Evolutionary conservation across 1,140 invertebrate species (phyloP), one percentile per base, ranked within the genome.

Genomic region (Heliconius nattereri): DNA sequence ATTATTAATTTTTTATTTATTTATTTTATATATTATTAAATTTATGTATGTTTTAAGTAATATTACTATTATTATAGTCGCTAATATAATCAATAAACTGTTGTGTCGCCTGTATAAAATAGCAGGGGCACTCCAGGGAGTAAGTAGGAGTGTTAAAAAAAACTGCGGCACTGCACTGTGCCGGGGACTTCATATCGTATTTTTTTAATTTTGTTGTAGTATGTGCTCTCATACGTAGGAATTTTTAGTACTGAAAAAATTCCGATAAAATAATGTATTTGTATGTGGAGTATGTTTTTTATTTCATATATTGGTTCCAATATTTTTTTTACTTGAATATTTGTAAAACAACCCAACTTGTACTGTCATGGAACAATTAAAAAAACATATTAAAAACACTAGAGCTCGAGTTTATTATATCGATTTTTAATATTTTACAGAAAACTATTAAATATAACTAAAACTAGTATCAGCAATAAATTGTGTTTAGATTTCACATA

Each of bases 401-500:
- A 26, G 5, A 29, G 23, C 60, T 11, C 11, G 23, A 66, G 20
- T 3, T 57, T 57, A 57, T 57, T 57, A 57, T 26, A 66, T 66
- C 3, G 57, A 11, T 26, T 66, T 9, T 66, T 66, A 29, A 13
- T 66, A 16, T 66, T 66, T 66, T 23, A 66, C 26, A 66, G 57
- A 66, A 66, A 66, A 66, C 23, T 66, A 66, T n/a, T 66, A 29
- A 26, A 66, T 26, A 66, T 66, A 66, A 26, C 57, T 66, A 66
- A 23, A 66, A 66, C 57, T 66, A 66, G 57, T 5, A 23, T 66
- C 5, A 66, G 60, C 60, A 66, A 66, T 66, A 66, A 66, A 66
- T 66, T 16, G n/a, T 66, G 23, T 66, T 66, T 66, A 66, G 60
- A 66, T 26, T 66, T 66, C 60, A 66, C 23, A 66, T 66, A 66